Conservation (phyloP, 1,140 invertebrate genomes). For the Dendroctonus valens region DNA sequence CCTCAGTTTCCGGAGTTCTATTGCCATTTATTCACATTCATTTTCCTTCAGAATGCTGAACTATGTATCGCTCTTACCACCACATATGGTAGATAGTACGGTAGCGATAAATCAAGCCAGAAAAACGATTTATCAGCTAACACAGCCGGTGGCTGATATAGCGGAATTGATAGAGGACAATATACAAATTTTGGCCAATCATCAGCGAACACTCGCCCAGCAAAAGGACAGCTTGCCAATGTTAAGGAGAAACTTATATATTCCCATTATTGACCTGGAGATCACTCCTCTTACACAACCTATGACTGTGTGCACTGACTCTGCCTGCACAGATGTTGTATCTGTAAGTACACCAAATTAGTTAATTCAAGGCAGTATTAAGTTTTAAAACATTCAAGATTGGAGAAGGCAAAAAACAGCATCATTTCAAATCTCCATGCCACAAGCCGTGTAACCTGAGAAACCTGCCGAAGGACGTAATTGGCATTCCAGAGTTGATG, state of each 20-base stretch:
- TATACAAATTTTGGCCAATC: slow-evolving; percentile 36
- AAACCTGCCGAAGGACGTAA: slow-evolving; percentile 42
- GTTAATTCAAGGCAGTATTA: neutral
- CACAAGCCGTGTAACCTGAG: slow-evolving; percentile 43
- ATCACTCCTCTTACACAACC: slow-evolving; percentile 42
- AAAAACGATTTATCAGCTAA: slow-evolving; percentile 41
- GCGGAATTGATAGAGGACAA: slow-evolving; percentile 44
- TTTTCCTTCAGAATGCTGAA: slow-evolving; percentile 38
- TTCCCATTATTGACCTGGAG: slow-evolving; percentile 42
- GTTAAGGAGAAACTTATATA: slow-evolving; percentile 40
- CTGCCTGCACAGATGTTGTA: slow-evolving; percentile 38
- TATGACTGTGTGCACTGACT: slow-evolving; percentile 44
- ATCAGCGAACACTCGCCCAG: slow-evolving; percentile 20
- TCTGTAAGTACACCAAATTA: slow-evolving; percentile 34
- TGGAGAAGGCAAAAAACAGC: slow-evolving; percentile 34
- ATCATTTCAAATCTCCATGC: slow-evolving; percentile 45
- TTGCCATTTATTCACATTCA: too few relatives aligned
- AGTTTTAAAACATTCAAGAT: slow-evolving; percentile 33
- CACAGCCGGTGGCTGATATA: slow-evolving; percentile 47
- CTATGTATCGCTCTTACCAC: slow-evolving; percentile 40
- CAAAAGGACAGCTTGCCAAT: slow-evolving; percentile 36
- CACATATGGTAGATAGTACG: slow-evolving; percentile 43
- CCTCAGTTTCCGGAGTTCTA: too few relatives aligned
- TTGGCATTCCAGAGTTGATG: slow-evolving; percentile 39
- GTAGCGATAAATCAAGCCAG: slow-evolving; percentile 45